Conservation (phyloP, 2,888 invertebrate genomes). For the Subacronicta megacephala region DNA sequence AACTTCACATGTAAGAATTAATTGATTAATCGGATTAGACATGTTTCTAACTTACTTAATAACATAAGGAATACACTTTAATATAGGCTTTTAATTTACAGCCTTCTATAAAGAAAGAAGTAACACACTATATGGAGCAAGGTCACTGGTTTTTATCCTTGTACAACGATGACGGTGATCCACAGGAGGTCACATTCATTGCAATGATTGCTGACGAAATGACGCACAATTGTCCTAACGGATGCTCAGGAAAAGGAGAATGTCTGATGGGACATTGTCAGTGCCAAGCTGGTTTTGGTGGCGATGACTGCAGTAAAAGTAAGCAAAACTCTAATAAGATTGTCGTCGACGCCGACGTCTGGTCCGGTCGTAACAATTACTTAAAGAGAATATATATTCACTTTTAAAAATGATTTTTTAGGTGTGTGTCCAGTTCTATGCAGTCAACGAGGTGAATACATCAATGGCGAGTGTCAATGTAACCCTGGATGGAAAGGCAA, state of each 20-base stretch:
- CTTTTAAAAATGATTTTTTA: slow-evolving; percentile 68
- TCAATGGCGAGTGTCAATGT: slow-evolving; percentile 98
- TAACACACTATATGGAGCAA: slow-evolving; percentile 98
- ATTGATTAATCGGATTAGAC: neutral
- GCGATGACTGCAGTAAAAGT: slow-evolving; percentile 99
- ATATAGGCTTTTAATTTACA: slow-evolving; percentile 68
- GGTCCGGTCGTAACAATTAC: no score
- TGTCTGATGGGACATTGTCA: slow-evolving; percentile 98
- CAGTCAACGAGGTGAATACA: slow-evolving; percentile 98
- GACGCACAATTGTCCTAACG: slow-evolving; percentile 98
- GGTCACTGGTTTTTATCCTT: slow-evolving; percentile 99
- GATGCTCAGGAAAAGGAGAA: slow-evolving; percentile 99
- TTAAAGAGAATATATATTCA: no score
- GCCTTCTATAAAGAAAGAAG: slow-evolving; percentile 96
- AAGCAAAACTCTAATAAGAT: slow-evolving; percentile 76
- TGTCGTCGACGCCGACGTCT: neutral
- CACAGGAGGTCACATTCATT: slow-evolving; percentile 95
- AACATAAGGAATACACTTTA: slow-evolving; percentile 38
- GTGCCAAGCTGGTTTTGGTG: slow-evolving; percentile 98
- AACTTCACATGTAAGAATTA: slow-evolving; percentile 94
- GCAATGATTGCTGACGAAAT: slow-evolving; percentile 96
- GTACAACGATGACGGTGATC: slow-evolving; percentile 98
- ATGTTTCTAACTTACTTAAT: neutral
- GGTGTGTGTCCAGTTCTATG: slow-evolving; percentile 99
- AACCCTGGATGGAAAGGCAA: slow-evolving; percentile 99